Conservation (phyloP, 2,113 vertebrate genomes). For the Miniopterus natalensis region DNA sequence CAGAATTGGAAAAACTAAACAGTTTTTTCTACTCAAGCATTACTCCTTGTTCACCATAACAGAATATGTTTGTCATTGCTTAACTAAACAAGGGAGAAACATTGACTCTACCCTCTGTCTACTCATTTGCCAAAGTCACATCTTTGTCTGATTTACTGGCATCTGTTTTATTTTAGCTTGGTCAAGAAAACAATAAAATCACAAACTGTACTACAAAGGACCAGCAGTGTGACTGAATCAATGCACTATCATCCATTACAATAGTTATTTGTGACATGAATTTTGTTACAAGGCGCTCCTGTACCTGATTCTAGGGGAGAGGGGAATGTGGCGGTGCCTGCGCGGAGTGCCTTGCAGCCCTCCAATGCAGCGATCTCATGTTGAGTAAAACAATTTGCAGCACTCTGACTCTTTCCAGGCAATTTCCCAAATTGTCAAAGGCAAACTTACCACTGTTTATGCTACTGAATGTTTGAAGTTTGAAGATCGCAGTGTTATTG, state of each 20-base stretch:
- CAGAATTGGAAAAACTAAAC: background rate
- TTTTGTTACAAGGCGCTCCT: background rate
- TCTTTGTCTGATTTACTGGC: constrained; percentile 66
- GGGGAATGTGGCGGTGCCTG: background rate
- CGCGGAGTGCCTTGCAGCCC: background rate
- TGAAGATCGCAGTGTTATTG: constrained; percentile 1
- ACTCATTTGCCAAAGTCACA: constrained; percentile 46
- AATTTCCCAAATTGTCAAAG: background rate
- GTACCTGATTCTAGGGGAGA: background rate
- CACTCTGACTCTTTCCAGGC: background rate
- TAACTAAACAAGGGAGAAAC: constrained; percentile 57
- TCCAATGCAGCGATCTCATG: background rate
- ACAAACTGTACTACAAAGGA: constrained; percentile 44
- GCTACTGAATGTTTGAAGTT: constrained; percentile 20
- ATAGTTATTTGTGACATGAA: background rate
- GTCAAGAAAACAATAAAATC: constrained; percentile 59
- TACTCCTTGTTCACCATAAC: background rate
- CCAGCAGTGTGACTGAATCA: constrained; percentile 37
- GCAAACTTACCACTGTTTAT: background rate
- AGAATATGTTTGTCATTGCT: constrained; percentile 44
- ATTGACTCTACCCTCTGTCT: constrained; percentile 6
- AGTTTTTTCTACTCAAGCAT: constrained; percentile 11
- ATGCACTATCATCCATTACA: background rate
- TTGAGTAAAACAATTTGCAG: background rate
- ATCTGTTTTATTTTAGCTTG: constrained; percentile 75